phyloP scores from a whole-genome alignment of 2,888 invertebrate genomes.

The Sarcophaga variegata region DNA sequence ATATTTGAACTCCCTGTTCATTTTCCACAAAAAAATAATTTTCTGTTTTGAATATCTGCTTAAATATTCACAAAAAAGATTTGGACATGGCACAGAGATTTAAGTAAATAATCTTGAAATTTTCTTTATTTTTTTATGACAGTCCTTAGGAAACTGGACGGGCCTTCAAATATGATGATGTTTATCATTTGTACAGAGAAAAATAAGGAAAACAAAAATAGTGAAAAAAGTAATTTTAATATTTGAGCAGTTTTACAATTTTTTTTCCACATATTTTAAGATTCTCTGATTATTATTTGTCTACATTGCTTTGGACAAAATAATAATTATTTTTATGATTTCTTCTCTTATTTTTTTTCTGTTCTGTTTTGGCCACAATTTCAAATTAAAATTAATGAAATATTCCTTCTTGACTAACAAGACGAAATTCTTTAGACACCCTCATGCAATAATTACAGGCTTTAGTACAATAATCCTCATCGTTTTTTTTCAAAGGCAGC shows the following conservation, averaged over 20 bases:
- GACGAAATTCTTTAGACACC: constrained; percentile 78
- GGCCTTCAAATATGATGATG: constrained; percentile 30
- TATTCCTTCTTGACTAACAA: constrained; percentile 75
- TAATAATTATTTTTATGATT: constrained; percentile 55
- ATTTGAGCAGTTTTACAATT: constrained; percentile 57
- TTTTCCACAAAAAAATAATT: background rate
- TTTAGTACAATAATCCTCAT: constrained; percentile 8
- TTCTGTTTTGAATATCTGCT: background rate
- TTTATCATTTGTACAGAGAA: constrained; percentile 43
- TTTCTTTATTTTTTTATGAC: background rate
- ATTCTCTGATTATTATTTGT: constrained; percentile 23
- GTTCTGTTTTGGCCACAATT: constrained; percentile 73
- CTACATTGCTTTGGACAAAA: constrained; percentile 50
- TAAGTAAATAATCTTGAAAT: constrained; percentile 53
- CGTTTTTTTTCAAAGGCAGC: background rate
- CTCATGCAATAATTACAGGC: constrained; percentile 60
- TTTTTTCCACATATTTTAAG: constrained; percentile 6
- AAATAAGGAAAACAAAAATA: constrained; percentile 11
- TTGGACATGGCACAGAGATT: background rate
- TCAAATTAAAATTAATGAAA: constrained; percentile 82
- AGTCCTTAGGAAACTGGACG: constrained; percentile 27
- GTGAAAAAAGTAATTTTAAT: constrained; percentile 59
- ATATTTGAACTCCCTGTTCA: background rate
- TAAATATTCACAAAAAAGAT: constrained; percentile 48
- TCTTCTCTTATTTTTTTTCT: constrained; percentile 3